A percentile compares a stretch with the other conserved stretches of the same genome.
Evolutionary conservation across 2,113 vertebrate species (phyloP).

Genomic region (Sander vitreus): DNA sequence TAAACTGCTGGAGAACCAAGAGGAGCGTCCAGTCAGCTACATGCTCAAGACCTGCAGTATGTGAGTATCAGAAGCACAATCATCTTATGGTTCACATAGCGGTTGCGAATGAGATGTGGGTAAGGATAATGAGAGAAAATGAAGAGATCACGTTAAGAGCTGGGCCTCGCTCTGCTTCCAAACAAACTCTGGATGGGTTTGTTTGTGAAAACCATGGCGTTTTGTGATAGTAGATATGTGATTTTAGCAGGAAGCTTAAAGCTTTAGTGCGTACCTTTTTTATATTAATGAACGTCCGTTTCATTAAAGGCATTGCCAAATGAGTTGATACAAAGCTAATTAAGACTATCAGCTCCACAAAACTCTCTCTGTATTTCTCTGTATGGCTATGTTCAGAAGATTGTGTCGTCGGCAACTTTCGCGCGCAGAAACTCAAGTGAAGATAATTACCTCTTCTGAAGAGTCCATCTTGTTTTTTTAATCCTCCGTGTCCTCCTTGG

Average conservation of each 20-base stretch:
- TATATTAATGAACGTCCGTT: too few relatives aligned
- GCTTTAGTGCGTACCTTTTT: too few relatives aligned
- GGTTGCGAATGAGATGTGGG: neutral
- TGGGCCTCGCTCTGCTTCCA: neutral
- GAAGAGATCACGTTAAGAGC: neutral
- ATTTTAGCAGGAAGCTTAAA: neutral
- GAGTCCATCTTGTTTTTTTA: too few relatives aligned
- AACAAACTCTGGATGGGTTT: neutral
- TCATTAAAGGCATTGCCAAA: too few relatives aligned
- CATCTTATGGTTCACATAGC: neutral
- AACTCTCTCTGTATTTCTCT: too few relatives aligned
- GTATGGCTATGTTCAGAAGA: too few relatives aligned
- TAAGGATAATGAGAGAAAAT: neutral
- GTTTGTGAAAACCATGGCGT: neutral
- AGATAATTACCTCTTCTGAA: too few relatives aligned
- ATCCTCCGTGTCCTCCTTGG: too few relatives aligned
- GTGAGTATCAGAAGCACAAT: constrained; percentile 84
- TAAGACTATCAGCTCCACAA: too few relatives aligned
- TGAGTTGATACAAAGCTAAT: too few relatives aligned
- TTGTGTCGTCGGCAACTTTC: too few relatives aligned
- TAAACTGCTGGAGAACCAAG: constrained; percentile 93
- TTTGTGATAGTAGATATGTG: neutral
- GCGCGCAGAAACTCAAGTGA: too few relatives aligned
- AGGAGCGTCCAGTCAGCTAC: constrained; percentile 91
- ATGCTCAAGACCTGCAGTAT: constrained; percentile 94